Base-by-base conservation (phyloP, 2,113 vertebrate genomes). In the Acrocephalus kingi region DNA sequence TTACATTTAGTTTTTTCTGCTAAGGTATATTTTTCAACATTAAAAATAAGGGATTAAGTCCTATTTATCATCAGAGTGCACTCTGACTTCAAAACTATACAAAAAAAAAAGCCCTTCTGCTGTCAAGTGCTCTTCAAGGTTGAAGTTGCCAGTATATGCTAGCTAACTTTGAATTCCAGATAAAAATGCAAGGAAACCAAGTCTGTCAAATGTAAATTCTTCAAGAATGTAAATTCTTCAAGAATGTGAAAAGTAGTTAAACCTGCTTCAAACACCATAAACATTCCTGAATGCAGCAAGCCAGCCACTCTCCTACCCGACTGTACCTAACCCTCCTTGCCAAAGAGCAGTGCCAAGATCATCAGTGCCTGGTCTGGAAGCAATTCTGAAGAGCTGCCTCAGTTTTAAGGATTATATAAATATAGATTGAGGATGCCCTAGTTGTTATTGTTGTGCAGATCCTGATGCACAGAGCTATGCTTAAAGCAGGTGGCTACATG, bases 21-120 rank as follows among this genome's bases (percentile, higher is more conserved):
- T 97, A 98, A 96, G 84, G 87, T 93, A 74, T 95, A 79, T 86
- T 91, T 91, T 92, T 82, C 71, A 76, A 93, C 94, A 95, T 96
- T 95, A 95, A 95, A 98, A 97, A 89, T 69, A 97, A 97, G 93
- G 89, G 91, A 74, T 96, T 94, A 91, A 83, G 73, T 86, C 45
- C 37, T 77, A 77, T 61, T 82, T 84, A 96, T 93, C 73, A 62
- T 95, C 89, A 96, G 93, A 96, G 92, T 89, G 55, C 74, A 90
- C 52, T 87, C 93, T 87, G 64, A 96, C 37, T 86, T 97, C 84
- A 87, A 91, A 97, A 97, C 81, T 94, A 89, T 94, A 97, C 39
- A 6, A 64, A 45, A 79, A 77, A 89, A 84, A 97, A 97, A 96
- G 93, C 92, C 87, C 96, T 83, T 91, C 82, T 92, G 80, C 61